Percentiles rank a stretch among this genome's conserved stretches.
These are phyloP conservation scores for Hippocampus comes DNA, from an alignment of 2,113 vertebrate genomes.

Conservation along the genomic window DNA sequence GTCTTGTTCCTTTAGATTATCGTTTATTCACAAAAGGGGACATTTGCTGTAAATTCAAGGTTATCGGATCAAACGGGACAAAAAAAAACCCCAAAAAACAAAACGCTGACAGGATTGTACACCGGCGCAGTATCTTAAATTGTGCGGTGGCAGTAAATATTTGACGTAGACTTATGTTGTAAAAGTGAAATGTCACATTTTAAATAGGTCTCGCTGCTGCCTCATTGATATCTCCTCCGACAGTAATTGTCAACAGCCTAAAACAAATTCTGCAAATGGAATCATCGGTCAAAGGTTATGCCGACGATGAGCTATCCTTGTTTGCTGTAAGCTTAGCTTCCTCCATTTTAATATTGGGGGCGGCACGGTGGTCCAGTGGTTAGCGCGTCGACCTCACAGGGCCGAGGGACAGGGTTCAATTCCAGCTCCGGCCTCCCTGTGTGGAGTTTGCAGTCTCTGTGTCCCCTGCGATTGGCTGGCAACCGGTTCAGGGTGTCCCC, in stretches of 20 bases:
- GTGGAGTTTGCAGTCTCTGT: no score
- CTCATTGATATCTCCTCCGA: background rate
- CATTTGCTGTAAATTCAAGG: slow-evolving; percentile 6
- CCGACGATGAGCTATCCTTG: background rate
- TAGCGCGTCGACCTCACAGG: no score
- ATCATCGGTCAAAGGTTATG: background rate
- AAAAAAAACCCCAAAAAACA: background rate
- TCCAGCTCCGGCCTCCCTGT: no score
- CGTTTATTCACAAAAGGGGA: slow-evolving; percentile 5
- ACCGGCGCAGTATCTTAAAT: background rate
- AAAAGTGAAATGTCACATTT: background rate
- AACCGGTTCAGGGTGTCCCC: no score
- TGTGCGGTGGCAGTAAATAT: background rate
- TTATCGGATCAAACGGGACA: slow-evolving; percentile 3
- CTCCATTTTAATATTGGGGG: no score
- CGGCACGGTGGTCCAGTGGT: no score
- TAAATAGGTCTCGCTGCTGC: background rate
- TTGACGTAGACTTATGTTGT: background rate
- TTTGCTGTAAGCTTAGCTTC: no score
- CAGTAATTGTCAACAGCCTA: background rate
- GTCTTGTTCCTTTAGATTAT: slow-evolving; percentile 20
- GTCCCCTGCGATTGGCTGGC: no score
- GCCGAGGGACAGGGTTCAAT: no score
- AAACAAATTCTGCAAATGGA: background rate
- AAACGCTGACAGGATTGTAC: slow-evolving; percentile 7